Evolutionary conservation across 2,797 vertebrate genomes (phyloP), one percentile per base, ranked within the genome.

Genomic region (Rhinichthys osculus): DNA sequence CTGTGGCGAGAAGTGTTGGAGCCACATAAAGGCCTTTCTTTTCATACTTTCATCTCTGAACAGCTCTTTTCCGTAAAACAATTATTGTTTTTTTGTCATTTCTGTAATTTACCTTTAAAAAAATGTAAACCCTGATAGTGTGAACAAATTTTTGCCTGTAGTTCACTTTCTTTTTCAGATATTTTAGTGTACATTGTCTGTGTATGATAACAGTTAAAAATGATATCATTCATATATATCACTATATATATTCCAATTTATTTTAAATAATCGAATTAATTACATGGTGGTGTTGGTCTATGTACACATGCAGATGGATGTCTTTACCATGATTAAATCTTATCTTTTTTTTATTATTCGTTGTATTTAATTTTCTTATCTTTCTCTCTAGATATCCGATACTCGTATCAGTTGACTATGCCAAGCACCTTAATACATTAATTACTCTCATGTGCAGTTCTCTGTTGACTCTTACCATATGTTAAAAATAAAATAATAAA

Each of bases 1-100:
- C 66, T 78, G 81, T 78, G 86, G 38, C 73, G 44, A 83, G 79
- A 80, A 77, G 50, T 14, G 77, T 77, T 83, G 50, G 82, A 69
- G 64, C 57, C 78, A 47, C 38, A 73, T 23, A 62, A 82, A 62
- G 21, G 0, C 38, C n/a, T 69, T 50, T 67, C 78, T 33, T 10
- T 35, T 81, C 21, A 35, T 7, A 35, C 42, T 71, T 82, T 30
- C 3, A 27, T 72, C 14, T 59, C n/a, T 23, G 16, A 72, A 59
- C 5, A 40, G 33, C 14, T 14, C 52, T 54, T 40, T 59, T 54
- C 35, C 14, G 11, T 78, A n/a, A 59, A 78, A 40, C 35, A 16
- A 11, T 74, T 33, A 10, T n/a, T 9, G 0, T 50, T 2, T 50
- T 19, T 30, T 50, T 50, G 2, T 73, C 9, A 50, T 19, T 73